Evolutionary conservation across 1,140 invertebrate species (phyloP), one percentile per base, ranked within the genome.

Genomic region (Drosophila saltans): DNA sequence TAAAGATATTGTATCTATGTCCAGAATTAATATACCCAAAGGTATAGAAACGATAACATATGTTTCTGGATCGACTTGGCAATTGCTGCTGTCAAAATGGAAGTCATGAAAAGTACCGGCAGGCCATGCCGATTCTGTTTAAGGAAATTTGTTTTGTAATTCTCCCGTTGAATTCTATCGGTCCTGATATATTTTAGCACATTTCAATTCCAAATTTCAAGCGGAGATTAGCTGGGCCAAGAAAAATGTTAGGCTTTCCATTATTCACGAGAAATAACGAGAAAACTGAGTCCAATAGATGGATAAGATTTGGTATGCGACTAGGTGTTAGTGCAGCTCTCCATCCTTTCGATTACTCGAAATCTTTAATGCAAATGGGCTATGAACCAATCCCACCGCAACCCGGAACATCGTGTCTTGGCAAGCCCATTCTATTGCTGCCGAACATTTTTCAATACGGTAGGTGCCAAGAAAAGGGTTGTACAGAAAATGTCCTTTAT

Each of bases 391-490:
- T 98, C 69, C 91, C 95, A 57, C 95, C 97, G 3, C 94, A 94
- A 82, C 94, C 94, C 40, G 95, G 96, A 1, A 95, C 93, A 62
- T 97, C 96, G 16, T 90, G 98, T 21, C 95, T 97, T 85, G 96
- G 97, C 33, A 94, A 94, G 85, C 96, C 96, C 68, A 95, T 95
- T 58, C 93, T 97, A 66, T 95, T 95, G 92, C 93, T 98, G 89
- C 97, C 98, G 66, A 98, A 97, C 92, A 95, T 97, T 78, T 97
- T 98, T 91, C 94, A 96, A 91, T 98, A 98, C 92, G 94, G 96
- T 96, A 36, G 33, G 94, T 91, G 92, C 75, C 33, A 36, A 5
- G 33, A 36, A 39, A 36, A 41, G 10, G n/a, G 1, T 2, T 36
- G 1, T 36, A 4, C 43, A 67, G 65, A 69, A 43, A 57, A 69